Evolutionary conservation across 2,797 vertebrate species (phyloP), one percentile per base, ranked within the genome.

Genomic region (Alosa sapidissima): DNA sequence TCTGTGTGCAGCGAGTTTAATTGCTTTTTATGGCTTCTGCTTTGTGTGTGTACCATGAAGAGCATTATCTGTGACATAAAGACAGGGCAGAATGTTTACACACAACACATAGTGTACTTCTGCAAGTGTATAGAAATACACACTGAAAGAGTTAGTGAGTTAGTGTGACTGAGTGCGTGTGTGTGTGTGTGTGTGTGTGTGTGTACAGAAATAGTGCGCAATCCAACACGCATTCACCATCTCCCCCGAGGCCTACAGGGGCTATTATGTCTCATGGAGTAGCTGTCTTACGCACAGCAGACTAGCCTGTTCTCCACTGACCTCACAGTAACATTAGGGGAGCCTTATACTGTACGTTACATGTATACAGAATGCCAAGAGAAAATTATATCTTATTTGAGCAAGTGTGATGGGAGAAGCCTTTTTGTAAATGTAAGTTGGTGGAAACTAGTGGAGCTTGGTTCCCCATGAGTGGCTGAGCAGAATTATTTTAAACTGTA

Each of bases 1-100:
- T 75, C 24, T 65, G 62, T 75, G 36, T 16, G 33, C 5, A 11
- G 33, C 19, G 68, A 75, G 14, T 75, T 75, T 75, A 75, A 75
- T 75, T 75, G 68, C 33, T 41, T 75, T 75, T 75, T 16, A 75
- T 41, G 16, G 33, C 11, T 41, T 72, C 41, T 41, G 68, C 68
- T 75, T 75, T 45, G 28, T 75, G 68, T 41, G 33, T 75, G 68
- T 75, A 45, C 19, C 68, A 75, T 75, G 68, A 41, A 75, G 68
- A 33, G 28, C 5, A 16, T 5, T 41, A 14, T 75, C 11, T 75
- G 14, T 75, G 36, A 19, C 33, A 13, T 24, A 2, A 24, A 62
- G 60, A 62, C n/a, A 2, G 62, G 62, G 2, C 14, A 6, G 41
- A 16, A 1, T 45, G 36, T 41, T 75, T 41, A 41, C 13, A 2